Conservation (phyloP, 1,140 invertebrate genomes). For the Notospermus geniculatus region DNA sequence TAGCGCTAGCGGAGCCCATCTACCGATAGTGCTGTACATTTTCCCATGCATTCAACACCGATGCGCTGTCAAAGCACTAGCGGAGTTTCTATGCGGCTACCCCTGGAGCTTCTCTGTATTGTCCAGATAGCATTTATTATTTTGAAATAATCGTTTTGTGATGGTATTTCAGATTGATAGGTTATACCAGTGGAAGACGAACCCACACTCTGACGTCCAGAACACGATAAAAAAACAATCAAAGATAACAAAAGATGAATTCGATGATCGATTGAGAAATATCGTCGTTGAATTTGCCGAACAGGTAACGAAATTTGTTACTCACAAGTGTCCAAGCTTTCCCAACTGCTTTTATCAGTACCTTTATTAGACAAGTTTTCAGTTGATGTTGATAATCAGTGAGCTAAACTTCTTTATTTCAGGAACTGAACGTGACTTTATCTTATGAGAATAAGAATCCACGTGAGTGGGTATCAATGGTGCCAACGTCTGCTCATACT, state of each 20-base stretch:
- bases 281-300: constrained; percentile 92
- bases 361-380: no score
- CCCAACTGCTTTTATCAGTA: no score
- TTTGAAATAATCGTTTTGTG: background rate
- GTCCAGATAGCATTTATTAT: background rate
- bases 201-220: constrained; percentile 82
- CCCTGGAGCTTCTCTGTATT: no score
- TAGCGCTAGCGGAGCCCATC: no score
- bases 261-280: constrained; percentile 84
- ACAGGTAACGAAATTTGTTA: no score
- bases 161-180: constrained; percentile 66
- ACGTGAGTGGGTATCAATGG: constrained; percentile 88
- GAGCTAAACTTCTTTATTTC: no score
- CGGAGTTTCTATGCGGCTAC: no score
- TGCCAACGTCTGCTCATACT: constrained; percentile 95
- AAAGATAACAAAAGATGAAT: constrained; percentile 86
- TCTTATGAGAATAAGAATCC: constrained; percentile 96
- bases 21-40: no score
- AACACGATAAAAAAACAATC: constrained; percentile 85
- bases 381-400: no score
- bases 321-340: no score
- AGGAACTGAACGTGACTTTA: constrained; percentile 89
- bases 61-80: no score
- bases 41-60: no score
- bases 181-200: constrained; percentile 91